Evolutionary conservation across 2,113 vertebrate genomes (phyloP).

Genomic region (Sceloporus tristichus): DNA sequence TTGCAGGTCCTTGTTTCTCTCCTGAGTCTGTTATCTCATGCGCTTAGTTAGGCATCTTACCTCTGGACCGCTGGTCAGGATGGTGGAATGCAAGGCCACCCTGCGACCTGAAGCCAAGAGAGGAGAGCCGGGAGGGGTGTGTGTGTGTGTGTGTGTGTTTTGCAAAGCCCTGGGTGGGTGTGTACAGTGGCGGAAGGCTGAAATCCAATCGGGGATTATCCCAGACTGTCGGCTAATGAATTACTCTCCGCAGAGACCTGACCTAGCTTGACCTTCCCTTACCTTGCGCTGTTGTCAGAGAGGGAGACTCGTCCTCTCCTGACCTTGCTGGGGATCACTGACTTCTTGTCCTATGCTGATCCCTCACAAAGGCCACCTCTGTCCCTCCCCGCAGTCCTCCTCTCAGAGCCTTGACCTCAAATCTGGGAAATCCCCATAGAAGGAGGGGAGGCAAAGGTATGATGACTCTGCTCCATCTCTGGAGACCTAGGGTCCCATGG

Average conservation of each 20-base stretch:
- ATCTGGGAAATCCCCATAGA: no score
- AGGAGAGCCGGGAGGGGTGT: neutral
- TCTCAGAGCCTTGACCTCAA: no score
- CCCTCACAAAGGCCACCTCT: neutral
- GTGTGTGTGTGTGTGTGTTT: neutral
- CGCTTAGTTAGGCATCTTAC: neutral
- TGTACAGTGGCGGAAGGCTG: neutral
- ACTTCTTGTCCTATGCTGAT: neutral
- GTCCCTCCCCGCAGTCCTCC: no score
- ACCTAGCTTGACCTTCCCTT: neutral
- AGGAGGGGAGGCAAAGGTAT: no score
- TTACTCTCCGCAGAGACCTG: neutral
- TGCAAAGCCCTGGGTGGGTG: neutral
- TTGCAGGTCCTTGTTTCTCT: no score
- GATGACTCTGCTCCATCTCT: no score
- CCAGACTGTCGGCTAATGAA: constrained; percentile 19
- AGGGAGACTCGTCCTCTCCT: constrained; percentile 21
- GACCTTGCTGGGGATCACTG: constrained; percentile 1
- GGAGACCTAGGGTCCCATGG: no score
- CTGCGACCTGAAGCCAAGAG: neutral
- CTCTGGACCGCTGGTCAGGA: neutral
- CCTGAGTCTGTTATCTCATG: no score
- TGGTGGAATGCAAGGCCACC: neutral
- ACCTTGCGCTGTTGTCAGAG: fast-evolving
- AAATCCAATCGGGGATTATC: constrained; percentile 27